Percentiles rank a stretch among this genome's conserved stretches.
phyloP scores from a whole-genome alignment of 2,113 vertebrate genomes.

The Xiphophorus couchianus region DNA sequence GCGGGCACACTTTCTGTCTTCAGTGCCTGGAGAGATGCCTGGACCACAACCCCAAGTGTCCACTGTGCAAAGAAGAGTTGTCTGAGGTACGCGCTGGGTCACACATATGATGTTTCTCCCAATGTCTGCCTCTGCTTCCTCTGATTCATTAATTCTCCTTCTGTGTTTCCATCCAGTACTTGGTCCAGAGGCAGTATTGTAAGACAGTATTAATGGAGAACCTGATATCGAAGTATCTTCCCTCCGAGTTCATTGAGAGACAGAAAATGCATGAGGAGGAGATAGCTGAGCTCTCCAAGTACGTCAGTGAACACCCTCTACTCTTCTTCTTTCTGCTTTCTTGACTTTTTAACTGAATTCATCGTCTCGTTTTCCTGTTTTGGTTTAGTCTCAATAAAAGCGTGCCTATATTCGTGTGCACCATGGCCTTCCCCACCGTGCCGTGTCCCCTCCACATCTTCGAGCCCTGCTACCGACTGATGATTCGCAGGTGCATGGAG shows the following conservation, averaged over 20 bases:
- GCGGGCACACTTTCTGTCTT: slow-evolving; percentile 94
- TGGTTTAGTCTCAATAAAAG: slow-evolving; percentile 88
- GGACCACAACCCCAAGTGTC: slow-evolving; percentile 92
- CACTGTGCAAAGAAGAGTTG: slow-evolving; percentile 90
- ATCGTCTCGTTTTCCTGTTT: not conserved
- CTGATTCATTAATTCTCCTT: not conserved
- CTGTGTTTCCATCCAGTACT: slow-evolving; percentile 76
- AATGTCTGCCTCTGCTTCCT: not conserved
- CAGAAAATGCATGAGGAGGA: slow-evolving; percentile 89
- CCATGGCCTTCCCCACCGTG: slow-evolving; percentile 94
- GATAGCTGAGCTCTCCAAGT: slow-evolving; percentile 94
- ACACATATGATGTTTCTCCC: not conserved
- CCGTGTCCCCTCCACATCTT: slow-evolving; percentile 92
- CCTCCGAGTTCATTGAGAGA: slow-evolving; percentile 87
- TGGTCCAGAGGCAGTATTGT: slow-evolving; percentile 86
- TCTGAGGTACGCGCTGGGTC: slow-evolving; percentile 80
- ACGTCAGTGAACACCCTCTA: slow-evolving; percentile 31
- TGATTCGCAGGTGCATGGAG: slow-evolving; percentile 93
- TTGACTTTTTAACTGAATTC: slow-evolving; percentile 3
- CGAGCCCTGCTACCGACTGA: slow-evolving; percentile 91
- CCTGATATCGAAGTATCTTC: slow-evolving; percentile 88
- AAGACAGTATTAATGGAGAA: slow-evolving; percentile 90
- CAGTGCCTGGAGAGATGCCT: slow-evolving; percentile 92
- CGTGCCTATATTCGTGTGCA: slow-evolving; percentile 94
- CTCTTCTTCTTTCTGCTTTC: not conserved